Evolutionary conservation across 2,797 vertebrate species (phyloP).

Genomic region (Nyctalus aviator): DNA sequence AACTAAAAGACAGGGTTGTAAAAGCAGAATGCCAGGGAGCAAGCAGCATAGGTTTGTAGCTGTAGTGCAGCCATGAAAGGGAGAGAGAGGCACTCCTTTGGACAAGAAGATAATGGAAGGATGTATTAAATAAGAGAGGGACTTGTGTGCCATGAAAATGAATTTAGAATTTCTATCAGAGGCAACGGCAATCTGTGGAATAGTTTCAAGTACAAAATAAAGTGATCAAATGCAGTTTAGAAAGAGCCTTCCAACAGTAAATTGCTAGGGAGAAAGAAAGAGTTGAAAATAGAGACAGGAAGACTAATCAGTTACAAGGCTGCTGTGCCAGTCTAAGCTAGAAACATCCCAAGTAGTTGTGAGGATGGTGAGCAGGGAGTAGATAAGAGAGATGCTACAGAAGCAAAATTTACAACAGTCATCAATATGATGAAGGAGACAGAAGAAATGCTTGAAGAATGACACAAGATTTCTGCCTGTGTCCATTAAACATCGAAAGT

Average conservation of each 20-base stretch:
- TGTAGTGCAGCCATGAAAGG: background rate
- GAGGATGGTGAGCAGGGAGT: background rate
- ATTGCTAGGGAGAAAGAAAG: background rate
- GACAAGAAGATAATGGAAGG: background rate
- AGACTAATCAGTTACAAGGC: background rate
- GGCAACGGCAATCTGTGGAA: background rate
- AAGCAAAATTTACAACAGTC: background rate
- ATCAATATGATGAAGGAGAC: background rate
- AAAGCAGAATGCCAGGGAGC: background rate
- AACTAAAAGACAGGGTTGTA: background rate
- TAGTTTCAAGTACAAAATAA: background rate
- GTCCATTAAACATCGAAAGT: background rate
- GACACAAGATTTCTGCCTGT: background rate
- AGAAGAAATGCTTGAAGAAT: background rate
- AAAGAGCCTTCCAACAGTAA: background rate
- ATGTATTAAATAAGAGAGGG: background rate
- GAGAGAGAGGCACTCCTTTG: background rate
- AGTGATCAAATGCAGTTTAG: background rate
- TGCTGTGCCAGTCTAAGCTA: background rate
- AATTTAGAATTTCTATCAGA: background rate
- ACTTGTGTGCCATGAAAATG: background rate
- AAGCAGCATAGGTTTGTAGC: background rate
- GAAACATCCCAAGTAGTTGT: background rate
- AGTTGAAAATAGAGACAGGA: background rate
- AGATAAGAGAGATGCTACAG: background rate